phyloP scores from a whole-genome alignment of 2,113 vertebrate genomes.

The Ptychochromis oligacanthus region DNA sequence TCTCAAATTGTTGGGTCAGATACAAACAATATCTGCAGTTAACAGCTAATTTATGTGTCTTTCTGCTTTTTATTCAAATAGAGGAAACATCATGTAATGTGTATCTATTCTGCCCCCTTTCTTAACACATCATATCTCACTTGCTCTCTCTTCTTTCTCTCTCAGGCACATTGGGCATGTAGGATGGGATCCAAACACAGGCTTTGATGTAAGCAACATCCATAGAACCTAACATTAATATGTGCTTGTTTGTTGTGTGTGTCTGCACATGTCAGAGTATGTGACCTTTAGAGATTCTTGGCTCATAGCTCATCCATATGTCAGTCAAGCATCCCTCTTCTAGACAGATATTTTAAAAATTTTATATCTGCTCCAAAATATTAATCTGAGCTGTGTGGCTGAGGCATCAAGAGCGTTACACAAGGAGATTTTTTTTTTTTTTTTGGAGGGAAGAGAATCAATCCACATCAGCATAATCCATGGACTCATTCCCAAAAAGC shows the following conservation, averaged over 20 bases:
- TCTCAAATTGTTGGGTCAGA: neutral
- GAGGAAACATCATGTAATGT: neutral
- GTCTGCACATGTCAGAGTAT: neutral
- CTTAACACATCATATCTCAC: neutral
- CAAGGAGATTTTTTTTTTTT: slow-evolving; percentile 58
- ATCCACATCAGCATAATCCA: slow-evolving; percentile 70
- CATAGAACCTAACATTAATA: neutral
- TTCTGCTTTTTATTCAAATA: neutral
- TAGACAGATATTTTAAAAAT: slow-evolving; percentile 16
- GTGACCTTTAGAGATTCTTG: slow-evolving; percentile 12
- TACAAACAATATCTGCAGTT: neutral
- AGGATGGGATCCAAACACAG: slow-evolving; percentile 99
- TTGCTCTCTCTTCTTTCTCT: neutral
- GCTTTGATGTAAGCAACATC: slow-evolving; percentile 93
- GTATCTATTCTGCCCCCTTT: neutral
- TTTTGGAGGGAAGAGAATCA: slow-evolving; percentile 4
- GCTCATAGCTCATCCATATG: slow-evolving; percentile 5
- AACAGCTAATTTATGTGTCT: neutral
- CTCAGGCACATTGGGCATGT: slow-evolving; percentile 95
- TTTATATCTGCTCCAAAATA: slow-evolving; percentile 18
- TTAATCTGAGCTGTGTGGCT: slow-evolving; percentile 8
- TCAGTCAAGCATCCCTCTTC: neutral
- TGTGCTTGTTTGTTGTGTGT: neutral
- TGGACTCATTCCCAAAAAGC: slow-evolving; percentile 46
- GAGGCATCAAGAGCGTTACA: slow-evolving; percentile 47